Base-by-base conservation (phyloP, 2,888 invertebrate genomes). In the Hydraecia micacea region DNA sequence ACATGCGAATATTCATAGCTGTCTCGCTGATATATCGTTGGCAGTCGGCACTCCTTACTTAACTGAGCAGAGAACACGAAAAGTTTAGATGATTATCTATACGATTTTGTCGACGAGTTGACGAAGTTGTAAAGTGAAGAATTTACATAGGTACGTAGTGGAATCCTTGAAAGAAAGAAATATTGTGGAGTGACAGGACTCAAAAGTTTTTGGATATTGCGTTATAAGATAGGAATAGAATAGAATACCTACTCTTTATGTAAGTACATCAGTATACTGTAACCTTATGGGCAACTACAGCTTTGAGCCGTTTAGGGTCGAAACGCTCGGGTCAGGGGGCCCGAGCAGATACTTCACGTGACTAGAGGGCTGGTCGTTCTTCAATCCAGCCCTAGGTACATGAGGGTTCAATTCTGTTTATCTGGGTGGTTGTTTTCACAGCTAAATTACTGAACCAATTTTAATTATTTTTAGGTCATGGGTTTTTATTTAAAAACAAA, bases 71-170 rank as follows among this genome's bases (percentile, higher is more conserved):
- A 63, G 36, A 76, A 71, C 73, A 74, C 63, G 68, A n/a, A n/a
- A n/a, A n/a, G n/a, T n/a, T n/a, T n/a, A n/a, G 77, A 84, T 86
- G 15, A 67, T 36, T 55, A 84, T 84, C 84, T 74, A 65, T 69
- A 75, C 71, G 72, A 68, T 83, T 82, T 72, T 28, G 60, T 62
- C n/a, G 62, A 72, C n/a, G 68, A 83, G 65, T 81, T 80, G 74
- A 69, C 49, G 46, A 36, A 70, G 82, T 65, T 58, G 65, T 70
- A 72, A 85, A 58, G 68, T 32, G 3, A 32, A 32, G 32, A 32
- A 32, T 32, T 32, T 32, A 32, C n/a, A n/a, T n/a, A n/a, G n/a
- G n/a, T 32, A 32, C 32, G 32, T 32, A 32, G 52, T 55, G 2
- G n/a, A 21, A 58, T 36, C 28, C 28, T 69, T 73, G 52, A 46